Conservation (phyloP, 2,113 vertebrate species). For the cattle (Bos taurus) region DNA sequence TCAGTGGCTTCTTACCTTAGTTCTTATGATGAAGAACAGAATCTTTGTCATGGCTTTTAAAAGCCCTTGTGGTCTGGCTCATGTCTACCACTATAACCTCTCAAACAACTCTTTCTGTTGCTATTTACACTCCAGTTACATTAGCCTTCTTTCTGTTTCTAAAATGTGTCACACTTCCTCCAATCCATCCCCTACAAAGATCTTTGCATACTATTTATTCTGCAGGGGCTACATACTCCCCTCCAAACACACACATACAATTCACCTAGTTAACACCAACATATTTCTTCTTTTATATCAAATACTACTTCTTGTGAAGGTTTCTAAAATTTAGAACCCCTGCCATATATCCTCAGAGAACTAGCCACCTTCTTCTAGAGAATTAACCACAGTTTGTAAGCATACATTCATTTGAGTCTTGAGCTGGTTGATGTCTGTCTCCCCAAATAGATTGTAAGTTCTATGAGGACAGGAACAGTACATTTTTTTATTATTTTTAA, state of each 20-base stretch:
- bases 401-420: not conserved
- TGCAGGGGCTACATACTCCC: not conserved
- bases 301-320: not conserved
- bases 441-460: not conserved
- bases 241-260: not conserved
- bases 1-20: slow-evolving; percentile 6
- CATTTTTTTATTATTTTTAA: not conserved
- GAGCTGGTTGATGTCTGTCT: not conserved
- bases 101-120: not conserved
- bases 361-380: not conserved
- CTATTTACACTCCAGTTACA: not conserved
- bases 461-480: not conserved
- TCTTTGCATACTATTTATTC: not conserved
- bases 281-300: not conserved
- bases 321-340: not conserved
- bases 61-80: not conserved
- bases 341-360: not conserved
- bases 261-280: not conserved
- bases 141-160: not conserved
- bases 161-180: not conserved
- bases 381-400: not conserved
- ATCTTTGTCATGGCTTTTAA: not conserved
- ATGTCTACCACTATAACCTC: not conserved
- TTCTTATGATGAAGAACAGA: not conserved
- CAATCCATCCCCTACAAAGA: not conserved